Conservation (phyloP, 2,888 invertebrate genomes). For the Callyntrura sp. region DNA sequence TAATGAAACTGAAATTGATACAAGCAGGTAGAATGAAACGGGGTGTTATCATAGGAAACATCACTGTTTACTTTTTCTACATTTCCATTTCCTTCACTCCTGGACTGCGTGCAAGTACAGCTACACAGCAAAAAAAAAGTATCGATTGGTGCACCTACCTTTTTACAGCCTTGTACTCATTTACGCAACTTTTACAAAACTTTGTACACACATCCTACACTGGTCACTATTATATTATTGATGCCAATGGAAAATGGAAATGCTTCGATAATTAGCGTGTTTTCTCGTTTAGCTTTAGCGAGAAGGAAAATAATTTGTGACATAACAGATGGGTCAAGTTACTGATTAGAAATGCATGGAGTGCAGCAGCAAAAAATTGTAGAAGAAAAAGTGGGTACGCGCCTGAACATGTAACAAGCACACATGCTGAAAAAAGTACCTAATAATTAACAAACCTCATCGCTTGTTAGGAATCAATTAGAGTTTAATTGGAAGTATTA, state of each 20-base stretch:
- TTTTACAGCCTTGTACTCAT: too few relatives aligned
- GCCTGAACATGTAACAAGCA: background rate
- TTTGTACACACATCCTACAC: too few relatives aligned
- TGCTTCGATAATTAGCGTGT: constrained; percentile 70
- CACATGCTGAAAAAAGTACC: constrained; percentile 21
- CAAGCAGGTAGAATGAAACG: too few relatives aligned
- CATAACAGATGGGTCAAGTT: constrained; percentile 71
- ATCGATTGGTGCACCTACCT: too few relatives aligned
- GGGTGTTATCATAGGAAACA: too few relatives aligned
- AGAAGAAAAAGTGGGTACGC: too few relatives aligned
- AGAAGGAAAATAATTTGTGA: constrained; percentile 56
- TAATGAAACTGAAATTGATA: too few relatives aligned
- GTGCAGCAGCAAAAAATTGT: constrained; percentile 13
- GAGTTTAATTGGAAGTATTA: constrained; percentile 80
- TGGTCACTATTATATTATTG: background rate
- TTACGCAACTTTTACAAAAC: too few relatives aligned
- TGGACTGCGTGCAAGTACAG: too few relatives aligned
- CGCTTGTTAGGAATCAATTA: constrained; percentile 79
- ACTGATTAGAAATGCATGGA: background rate
- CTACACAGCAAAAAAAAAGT: too few relatives aligned
- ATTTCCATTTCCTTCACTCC: too few relatives aligned
- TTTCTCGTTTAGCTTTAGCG: constrained; percentile 38
- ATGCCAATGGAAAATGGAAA: constrained; percentile 47
- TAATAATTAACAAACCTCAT: constrained; percentile 78
- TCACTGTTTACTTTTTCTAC: too few relatives aligned